Conservation (phyloP, 1,140 invertebrate genomes). For the Tetramorium alpestre region DNA sequence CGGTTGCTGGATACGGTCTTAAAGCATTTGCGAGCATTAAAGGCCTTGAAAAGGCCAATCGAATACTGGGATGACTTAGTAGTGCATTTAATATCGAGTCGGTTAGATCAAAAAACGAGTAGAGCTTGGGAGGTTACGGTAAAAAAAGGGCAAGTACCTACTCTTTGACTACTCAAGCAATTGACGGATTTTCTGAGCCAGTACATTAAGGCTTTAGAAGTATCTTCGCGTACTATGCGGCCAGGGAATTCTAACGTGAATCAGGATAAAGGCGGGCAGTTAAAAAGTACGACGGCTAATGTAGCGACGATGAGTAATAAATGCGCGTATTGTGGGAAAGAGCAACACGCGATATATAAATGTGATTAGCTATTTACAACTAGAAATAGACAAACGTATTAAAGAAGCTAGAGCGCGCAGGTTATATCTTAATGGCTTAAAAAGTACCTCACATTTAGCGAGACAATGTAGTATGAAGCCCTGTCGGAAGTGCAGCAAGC, state of each 20-base stretch:
- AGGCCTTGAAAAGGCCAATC: background rate
- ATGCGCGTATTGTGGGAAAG: background rate
- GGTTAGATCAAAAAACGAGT: background rate
- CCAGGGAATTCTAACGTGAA: rapidly evolving
- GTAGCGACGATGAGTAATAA: background rate
- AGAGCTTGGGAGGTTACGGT: background rate
- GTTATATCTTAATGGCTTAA: background rate
- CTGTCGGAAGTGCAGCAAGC: background rate
- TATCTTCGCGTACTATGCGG: rapidly evolving
- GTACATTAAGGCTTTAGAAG: background rate
- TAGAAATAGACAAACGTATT: background rate
- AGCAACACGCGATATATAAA: background rate
- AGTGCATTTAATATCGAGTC: background rate
- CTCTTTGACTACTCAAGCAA: background rate
- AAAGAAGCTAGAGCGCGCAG: background rate
- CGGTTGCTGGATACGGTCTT: background rate
- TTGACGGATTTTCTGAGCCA: background rate
- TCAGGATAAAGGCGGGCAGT: background rate
- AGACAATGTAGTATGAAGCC: background rate
- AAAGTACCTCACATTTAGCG: background rate
- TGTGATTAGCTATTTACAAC: background rate
- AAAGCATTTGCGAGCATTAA: background rate
- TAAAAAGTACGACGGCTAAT: background rate
- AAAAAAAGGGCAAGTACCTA: background rate
- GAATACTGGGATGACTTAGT: background rate